Evolutionary conservation across 2,113 vertebrate genomes (phyloP), one percentile per base, ranked within the genome.

Genomic region (Petaurus breviceps): DNA sequence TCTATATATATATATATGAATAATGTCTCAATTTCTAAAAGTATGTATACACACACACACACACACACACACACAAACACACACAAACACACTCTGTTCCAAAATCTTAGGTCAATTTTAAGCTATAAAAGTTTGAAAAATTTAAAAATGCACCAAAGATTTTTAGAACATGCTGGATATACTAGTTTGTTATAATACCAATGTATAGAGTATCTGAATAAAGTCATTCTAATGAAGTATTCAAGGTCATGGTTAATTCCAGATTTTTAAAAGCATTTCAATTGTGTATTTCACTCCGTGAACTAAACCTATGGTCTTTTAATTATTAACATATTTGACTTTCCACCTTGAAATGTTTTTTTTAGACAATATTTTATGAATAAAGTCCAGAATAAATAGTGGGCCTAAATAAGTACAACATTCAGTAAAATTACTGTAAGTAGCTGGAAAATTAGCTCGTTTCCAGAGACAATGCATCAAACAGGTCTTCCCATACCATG

Each of bases 21-120:
- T 46, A 93, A 54, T 61, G 37, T 54, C 8, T 28, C 51, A 91
- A 89, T 94, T 96, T 51, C 49, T 51, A 94, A 95, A 90, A 68
- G 19, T 94, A 23, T 84, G 6, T 16, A 9, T 16, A 68, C 2
- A 37, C 12, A 37, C 61, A 68, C 31, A 37, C 57, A 68, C 1
- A 37, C 3, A 68, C 3, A 68, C 61, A 68, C 12, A 37, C 8
- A 3, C 31, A 37, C 31, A 37, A 3, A 31, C 31, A 68, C 31
- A 37, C 31, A 77, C 16, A 43, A 31, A 37, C 1, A 49, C 47
- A 49, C 4, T 5, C 4, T 5, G 12, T 68, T 68, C 31, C 61
- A 68, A 68, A 68, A 37, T 61, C 28, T 61, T 61, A 68, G 1
- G 55, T 11, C 31, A 43, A 7, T 84, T 43, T 43, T 22, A 43